Percentiles rank a stretch among this genome's conserved stretches.
Evolutionary conservation across 2,113 vertebrate species (phyloP).

Genomic region (Aldabrachelys gigantea): DNA sequence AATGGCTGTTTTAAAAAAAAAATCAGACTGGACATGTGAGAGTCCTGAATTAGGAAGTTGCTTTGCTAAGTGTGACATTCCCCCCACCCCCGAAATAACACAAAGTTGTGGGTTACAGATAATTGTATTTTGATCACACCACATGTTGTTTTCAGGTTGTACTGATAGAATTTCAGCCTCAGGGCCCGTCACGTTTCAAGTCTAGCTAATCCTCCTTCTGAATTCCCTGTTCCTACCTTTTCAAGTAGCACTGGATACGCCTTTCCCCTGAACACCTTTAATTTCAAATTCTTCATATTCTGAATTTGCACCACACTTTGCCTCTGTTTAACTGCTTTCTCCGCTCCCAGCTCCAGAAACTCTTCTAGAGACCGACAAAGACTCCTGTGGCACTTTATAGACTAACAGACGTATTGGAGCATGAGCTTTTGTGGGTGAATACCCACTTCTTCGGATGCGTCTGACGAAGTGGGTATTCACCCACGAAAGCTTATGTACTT

Average conservation of each 20-base stretch:
- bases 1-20: not conserved
- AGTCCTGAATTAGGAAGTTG: not conserved
- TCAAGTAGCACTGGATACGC: not conserved
- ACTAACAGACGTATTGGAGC: too few relatives aligned
- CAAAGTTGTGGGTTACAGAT: not conserved
- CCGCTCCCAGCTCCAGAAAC: not conserved
- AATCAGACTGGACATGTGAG: not conserved
- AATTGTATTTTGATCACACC: not conserved
- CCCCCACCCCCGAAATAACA: not conserved
- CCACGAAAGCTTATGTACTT: too few relatives aligned
- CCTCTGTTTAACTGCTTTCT: fast-evolving
- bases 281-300: not conserved
- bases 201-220: not conserved
- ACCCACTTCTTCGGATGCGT: too few relatives aligned
- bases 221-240: not conserved
- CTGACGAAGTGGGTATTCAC: too few relatives aligned
- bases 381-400: too few relatives aligned
- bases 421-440: too few relatives aligned
- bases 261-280: too few relatives aligned
- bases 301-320: not conserved
- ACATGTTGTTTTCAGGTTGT: not conserved
- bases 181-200: not conserved
- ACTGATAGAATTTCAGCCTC: not conserved
- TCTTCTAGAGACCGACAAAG: too few relatives aligned
- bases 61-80: not conserved